Evolutionary conservation across 2,888 invertebrate genomes (phyloP).

Genomic region (Synanthedon formicaeformis): DNA sequence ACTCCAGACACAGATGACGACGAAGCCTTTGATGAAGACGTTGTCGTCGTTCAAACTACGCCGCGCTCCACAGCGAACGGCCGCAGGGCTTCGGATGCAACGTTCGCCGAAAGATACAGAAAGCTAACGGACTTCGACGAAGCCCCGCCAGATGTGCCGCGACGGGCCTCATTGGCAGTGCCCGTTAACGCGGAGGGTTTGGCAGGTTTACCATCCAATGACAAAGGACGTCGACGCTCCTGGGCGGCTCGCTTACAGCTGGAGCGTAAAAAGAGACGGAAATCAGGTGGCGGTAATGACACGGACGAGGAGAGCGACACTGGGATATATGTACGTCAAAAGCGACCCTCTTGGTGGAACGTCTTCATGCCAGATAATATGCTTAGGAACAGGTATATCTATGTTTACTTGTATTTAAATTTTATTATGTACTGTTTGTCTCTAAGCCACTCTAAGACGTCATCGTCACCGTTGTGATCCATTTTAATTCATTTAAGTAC

Average conservation of each 20-base stretch:
- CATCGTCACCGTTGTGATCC: constrained; percentile 3
- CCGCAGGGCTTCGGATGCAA: constrained; percentile 57
- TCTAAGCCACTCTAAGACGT: constrained; percentile 1
- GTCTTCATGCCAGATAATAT: constrained; percentile 84
- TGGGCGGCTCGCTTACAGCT: constrained; percentile 70
- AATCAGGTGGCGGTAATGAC: constrained; percentile 59
- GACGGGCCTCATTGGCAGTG: constrained; percentile 57
- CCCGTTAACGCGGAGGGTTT: constrained; percentile 41
- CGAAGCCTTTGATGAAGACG: constrained; percentile 43
- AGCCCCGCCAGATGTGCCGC: constrained; percentile 51
- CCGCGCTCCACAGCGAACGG: constrained; percentile 43
- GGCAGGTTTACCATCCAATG: constrained; percentile 40
- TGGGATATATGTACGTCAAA: constrained; percentile 71
- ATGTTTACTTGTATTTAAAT: constrained; percentile 4
- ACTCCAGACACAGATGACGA: constrained; percentile 52
- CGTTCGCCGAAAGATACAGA: constrained; percentile 58
- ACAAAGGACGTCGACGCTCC: constrained; percentile 73
- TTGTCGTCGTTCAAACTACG: constrained; percentile 23
- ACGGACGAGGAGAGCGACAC: constrained; percentile 54
- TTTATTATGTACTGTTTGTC: not conserved
- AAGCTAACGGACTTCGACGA: constrained; percentile 56
- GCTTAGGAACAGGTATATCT: constrained; percentile 75
- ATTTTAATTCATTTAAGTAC: constrained; percentile 4
- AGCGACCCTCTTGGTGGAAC: constrained; percentile 90
- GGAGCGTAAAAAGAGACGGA: constrained; percentile 67